Evolutionary conservation across 2,797 vertebrate species (phyloP).

Genomic region (Coregonus sp.): DNA sequence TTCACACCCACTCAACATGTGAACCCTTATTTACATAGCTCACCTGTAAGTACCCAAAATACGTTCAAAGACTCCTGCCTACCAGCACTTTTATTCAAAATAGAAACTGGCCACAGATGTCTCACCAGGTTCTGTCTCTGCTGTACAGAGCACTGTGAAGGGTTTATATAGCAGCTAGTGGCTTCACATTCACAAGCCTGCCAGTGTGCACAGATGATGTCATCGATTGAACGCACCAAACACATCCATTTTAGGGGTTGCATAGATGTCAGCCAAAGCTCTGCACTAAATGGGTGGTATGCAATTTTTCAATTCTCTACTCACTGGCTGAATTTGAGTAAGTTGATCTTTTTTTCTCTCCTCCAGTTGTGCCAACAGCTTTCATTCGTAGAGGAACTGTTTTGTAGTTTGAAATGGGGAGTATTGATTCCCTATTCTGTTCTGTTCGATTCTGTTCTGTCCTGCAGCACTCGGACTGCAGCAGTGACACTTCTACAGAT

Average conservation of each 20-base stretch:
- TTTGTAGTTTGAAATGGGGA: conserved; percentile 43
- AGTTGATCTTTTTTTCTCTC: neutral
- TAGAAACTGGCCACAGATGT: neutral
- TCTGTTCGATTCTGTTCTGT: neutral
- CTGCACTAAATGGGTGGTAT: neutral
- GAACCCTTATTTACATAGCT: neutral
- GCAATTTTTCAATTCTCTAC: neutral
- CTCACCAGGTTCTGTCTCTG: neutral
- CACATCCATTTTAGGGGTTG: conserved; percentile 7
- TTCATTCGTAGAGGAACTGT: conserved; percentile 47
- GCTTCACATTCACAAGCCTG: neutral
- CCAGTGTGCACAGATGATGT: neutral
- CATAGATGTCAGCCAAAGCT: neutral
- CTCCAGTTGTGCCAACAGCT: conserved; percentile 21
- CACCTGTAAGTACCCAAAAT: neutral
- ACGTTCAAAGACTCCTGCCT: neutral
- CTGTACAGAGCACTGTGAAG: neutral
- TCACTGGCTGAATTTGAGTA: conserved; percentile 1
- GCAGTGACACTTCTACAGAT: neutral
- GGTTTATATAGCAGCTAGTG: neutral
- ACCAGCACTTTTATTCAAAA: neutral
- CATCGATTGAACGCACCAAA: neutral
- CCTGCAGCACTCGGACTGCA: neutral
- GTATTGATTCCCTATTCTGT: conserved; percentile 48
- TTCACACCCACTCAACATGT: neutral